Evolutionary conservation across 2,797 vertebrate genomes (phyloP).

Genomic region (Hydrocynus forskahlii): DNA sequence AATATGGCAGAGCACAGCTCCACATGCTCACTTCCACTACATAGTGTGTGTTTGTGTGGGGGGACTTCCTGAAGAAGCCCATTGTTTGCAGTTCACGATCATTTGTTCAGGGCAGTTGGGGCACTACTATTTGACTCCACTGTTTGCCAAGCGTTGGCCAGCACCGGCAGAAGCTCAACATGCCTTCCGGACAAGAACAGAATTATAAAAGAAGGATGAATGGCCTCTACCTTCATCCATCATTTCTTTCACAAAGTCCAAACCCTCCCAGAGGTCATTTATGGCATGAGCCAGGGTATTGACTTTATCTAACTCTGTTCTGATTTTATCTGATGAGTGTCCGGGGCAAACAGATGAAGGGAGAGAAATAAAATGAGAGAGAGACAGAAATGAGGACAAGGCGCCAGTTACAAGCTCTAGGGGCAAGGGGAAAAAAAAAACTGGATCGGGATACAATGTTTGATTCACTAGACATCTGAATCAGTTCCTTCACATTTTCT

Average conservation of each 20-base stretch:
- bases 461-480: neutral
- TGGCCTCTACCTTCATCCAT: constrained; percentile 63
- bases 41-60: too few relatives aligned
- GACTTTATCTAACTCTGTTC: constrained; percentile 54
- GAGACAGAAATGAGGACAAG: constrained; percentile 21
- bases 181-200: neutral
- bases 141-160: constrained; percentile 14
- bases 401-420: neutral
- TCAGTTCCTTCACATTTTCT: neutral
- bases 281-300: constrained; percentile 53
- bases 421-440: neutral
- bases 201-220: constrained; percentile 3
- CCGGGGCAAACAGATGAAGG: constrained; percentile 36
- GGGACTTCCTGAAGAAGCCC: constrained; percentile 59
- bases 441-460: neutral
- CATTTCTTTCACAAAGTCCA: constrained; percentile 55
- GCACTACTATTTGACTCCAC: constrained; percentile 9
- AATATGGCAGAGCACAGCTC: neutral
- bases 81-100: constrained; percentile 66
- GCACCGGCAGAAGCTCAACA: constrained; percentile 5
- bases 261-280: constrained; percentile 51
- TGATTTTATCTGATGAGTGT: constrained; percentile 52
- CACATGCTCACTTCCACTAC: neutral
- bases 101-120: constrained; percentile 51
- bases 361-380: constrained; percentile 28